These are phyloP conservation scores for Vidua macroura DNA, from an alignment of 2,113 vertebrate genomes.

Conservation along the genomic window DNA sequence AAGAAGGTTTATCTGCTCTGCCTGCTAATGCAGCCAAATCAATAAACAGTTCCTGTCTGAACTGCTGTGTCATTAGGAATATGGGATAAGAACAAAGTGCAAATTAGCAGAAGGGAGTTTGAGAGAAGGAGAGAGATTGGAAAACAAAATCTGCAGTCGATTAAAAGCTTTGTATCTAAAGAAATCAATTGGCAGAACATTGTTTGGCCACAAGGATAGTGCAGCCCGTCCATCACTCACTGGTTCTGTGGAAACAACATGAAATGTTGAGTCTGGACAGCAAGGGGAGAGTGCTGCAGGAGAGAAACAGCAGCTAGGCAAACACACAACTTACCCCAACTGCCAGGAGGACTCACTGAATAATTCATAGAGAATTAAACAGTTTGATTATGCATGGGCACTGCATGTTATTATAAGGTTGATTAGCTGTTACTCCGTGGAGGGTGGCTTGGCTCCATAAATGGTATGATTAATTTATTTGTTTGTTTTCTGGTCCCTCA, in stretches of 20 bases:
- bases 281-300: background rate
- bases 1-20: constrained; percentile 9
- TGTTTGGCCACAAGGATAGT: background rate
- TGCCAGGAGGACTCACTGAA: constrained; percentile 47
- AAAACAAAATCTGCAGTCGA: constrained; percentile 40
- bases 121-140: background rate
- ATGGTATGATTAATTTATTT: background rate
- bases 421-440: constrained; percentile 1
- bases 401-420: background rate
- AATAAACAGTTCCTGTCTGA: constrained; percentile 49
- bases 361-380: constrained; percentile 60
- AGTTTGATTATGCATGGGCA: background rate
- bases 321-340: background rate
- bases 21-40: constrained; percentile 43
- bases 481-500: constrained; percentile 11
- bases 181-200: constrained; percentile 49
- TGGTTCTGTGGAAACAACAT: background rate
- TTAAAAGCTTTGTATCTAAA: constrained; percentile 57
- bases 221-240: background rate
- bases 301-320: background rate
- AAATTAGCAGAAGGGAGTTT: background rate
- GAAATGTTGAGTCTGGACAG: background rate
- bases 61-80: constrained; percentile 63
- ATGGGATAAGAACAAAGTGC: constrained; percentile 21
- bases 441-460: background rate